Evolutionary conservation across 2,113 vertebrate species (phyloP).

Genomic region (Hassar affinis): DNA sequence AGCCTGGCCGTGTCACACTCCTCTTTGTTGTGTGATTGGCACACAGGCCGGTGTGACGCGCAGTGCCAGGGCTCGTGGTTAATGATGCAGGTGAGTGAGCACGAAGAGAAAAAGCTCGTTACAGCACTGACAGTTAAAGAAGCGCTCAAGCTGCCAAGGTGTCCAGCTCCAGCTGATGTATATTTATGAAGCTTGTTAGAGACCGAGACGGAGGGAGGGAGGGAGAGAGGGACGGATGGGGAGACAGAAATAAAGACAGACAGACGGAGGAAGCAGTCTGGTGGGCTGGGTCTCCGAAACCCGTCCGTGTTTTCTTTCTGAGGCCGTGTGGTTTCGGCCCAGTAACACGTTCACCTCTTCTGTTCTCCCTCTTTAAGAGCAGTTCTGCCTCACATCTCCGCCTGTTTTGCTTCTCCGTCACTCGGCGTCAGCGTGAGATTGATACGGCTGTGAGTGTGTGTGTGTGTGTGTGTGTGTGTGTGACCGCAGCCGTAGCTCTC

Average conservation of each 20-base stretch:
- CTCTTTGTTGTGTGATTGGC: slow-evolving; percentile 56
- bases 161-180: slow-evolving; percentile 53
- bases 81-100: slow-evolving; percentile 52
- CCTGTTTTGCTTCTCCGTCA: neutral
- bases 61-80: slow-evolving; percentile 47
- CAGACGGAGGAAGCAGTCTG: neutral
- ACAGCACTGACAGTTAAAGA: slow-evolving; percentile 55
- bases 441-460: neutral
- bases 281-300: neutral
- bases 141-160: slow-evolving; percentile 48
- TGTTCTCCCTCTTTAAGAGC: neutral
- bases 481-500: neutral
- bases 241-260: slow-evolving; percentile 2
- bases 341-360: neutral
- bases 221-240: slow-evolving; percentile 8
- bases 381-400: neutral
- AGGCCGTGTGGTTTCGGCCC: neutral
- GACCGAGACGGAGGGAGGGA: slow-evolving; percentile 21
- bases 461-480: slow-evolving; percentile 21
- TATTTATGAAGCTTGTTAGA: slow-evolving; percentile 59
- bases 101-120: slow-evolving; percentile 48
- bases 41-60: slow-evolving; percentile 35
- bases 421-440: neutral
- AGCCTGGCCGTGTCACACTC: slow-evolving; percentile 10
- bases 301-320: neutral